Percentiles rank a stretch among this genome's conserved stretches.
These are phyloP conservation scores for Melopsittacus undulatus DNA, from an alignment of 2,797 vertebrate species.

Conservation along the genomic window DNA sequence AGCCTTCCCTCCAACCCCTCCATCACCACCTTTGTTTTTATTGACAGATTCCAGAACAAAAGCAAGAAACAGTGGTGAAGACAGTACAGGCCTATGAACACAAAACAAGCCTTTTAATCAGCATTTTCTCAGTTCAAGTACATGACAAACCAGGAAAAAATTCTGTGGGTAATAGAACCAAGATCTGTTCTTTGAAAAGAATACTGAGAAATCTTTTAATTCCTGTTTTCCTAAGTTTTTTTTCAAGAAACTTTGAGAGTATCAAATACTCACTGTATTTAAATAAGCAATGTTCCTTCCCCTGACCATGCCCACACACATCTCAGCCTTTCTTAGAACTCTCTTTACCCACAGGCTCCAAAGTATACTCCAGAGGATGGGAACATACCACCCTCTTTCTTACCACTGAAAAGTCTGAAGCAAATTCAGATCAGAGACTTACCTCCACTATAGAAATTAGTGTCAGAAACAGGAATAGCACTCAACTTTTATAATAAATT, in stretches of 20 bases:
- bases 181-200: not conserved
- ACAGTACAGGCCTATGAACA: not conserved
- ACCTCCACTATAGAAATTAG: not conserved
- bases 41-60: not conserved
- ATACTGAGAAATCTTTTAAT: not conserved
- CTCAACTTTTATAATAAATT: not conserved
- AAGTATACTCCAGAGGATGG: constrained; percentile 43
- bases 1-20: not conserved
- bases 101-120: constrained; percentile 3
- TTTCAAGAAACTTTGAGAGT: not conserved
- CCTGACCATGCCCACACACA: not conserved
- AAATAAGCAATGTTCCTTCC: not conserved
- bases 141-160: not conserved
- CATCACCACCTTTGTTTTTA: not conserved
- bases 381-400: not conserved
- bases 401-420: constrained; percentile 20
- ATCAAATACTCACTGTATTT: not conserved
- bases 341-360: not conserved
- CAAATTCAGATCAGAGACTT: constrained; percentile 32
- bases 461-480: not conserved
- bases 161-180: not conserved
- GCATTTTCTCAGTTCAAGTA: not conserved
- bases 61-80: not conserved
- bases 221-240: not conserved
- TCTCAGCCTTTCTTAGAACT: not conserved